Evolutionary conservation across 2,113 vertebrate genomes (phyloP).

Genomic region (Pluvianellus socialis): DNA sequence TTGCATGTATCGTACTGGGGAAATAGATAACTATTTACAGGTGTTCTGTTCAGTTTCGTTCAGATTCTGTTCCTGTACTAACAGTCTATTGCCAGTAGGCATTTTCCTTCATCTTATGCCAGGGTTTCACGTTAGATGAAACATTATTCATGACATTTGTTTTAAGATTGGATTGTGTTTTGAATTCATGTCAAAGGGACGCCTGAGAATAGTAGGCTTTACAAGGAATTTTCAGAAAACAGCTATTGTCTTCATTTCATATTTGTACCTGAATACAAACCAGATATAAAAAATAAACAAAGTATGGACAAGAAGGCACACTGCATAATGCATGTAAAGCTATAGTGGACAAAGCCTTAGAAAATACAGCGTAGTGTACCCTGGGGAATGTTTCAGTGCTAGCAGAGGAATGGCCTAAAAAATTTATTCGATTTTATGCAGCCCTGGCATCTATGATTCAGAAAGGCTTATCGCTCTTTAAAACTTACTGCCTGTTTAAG

Average conservation of each 20-base stretch:
- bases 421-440: constrained; percentile 15
- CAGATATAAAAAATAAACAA: constrained; percentile 9
- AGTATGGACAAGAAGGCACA: background rate
- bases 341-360: background rate
- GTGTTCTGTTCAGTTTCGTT: background rate
- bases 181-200: constrained; percentile 4
- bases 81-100: background rate
- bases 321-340: background rate
- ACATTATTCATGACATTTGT: background rate
- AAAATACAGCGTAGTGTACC: background rate
- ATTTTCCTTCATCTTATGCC: background rate
- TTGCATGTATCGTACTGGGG: background rate
- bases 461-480: background rate
- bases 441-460: background rate
- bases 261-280: background rate
- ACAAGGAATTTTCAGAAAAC: constrained; percentile 23
- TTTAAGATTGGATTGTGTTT: background rate
- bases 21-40: background rate
- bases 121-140: background rate
- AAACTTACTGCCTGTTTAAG: background rate
- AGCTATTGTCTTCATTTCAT: constrained; percentile 5
- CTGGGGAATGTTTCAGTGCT: background rate
- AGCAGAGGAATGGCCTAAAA: background rate
- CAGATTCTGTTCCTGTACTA: background rate
- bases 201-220: background rate